These are phyloP conservation scores for Brachirus orientalis DNA, from an alignment of 2,113 vertebrate species.

Conservation along the genomic window DNA sequence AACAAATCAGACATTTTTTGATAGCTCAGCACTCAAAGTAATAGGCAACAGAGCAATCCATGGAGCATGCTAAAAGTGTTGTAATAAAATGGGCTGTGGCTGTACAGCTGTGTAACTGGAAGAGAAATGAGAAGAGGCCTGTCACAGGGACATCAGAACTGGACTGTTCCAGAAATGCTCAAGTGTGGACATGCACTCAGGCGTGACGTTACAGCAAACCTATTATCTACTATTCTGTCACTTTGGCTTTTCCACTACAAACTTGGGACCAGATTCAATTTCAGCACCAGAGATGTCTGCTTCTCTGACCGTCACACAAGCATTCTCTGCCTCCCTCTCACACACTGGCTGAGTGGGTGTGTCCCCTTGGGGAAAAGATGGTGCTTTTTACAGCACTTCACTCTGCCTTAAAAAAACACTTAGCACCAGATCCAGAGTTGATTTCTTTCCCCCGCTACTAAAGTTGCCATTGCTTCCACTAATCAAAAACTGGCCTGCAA, in stretches of 20 bases:
- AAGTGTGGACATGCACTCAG: conserved; percentile 82
- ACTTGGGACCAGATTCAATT: conserved; percentile 84
- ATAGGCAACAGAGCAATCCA: conserved; percentile 65
- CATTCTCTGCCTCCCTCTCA: conserved; percentile 23
- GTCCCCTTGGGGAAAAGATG: conserved; percentile 67
- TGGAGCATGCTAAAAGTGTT: conserved; percentile 58
- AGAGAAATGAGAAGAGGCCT: conserved; percentile 72
- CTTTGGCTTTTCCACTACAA: conserved; percentile 80
- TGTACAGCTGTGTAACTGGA: conserved; percentile 67
- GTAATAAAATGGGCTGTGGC: conserved; percentile 71
- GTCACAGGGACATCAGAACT: conserved; percentile 79
- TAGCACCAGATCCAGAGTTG: conserved; percentile 68
- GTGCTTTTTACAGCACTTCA: conserved; percentile 77
- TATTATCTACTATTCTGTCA: conserved; percentile 85
- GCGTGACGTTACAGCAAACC: conserved; percentile 84
- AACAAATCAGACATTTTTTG: conserved; percentile 77
- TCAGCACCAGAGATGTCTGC: conserved; percentile 77
- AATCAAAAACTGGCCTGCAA: conserved; percentile 61
- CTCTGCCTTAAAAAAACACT: conserved; percentile 74
- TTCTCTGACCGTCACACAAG: conserved; percentile 67
- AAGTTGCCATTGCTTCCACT: conserved; percentile 56
- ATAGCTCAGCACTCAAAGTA: conserved; percentile 75
- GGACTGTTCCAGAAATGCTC: conserved; percentile 81
- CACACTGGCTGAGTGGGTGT: conserved; percentile 62
- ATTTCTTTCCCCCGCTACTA: conserved; percentile 52